Conservation (phyloP, 2,797 vertebrate genomes). For the Parambassis ranga region DNA sequence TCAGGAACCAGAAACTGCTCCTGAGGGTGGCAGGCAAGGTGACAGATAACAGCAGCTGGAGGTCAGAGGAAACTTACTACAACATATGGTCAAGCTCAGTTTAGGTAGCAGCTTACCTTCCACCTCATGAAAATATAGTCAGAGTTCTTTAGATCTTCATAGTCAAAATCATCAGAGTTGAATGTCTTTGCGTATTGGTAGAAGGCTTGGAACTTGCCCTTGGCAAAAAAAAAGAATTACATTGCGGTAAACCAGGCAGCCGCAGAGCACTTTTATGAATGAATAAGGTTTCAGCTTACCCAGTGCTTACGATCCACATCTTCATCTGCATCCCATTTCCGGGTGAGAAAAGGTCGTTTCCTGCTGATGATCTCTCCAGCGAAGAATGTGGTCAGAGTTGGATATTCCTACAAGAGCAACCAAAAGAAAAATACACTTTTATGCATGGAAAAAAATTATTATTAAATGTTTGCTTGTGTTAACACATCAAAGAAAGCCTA, state of each 20-base stretch:
- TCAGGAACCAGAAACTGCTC: conserved; percentile 98
- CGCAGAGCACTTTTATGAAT: background rate
- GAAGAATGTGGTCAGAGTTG: conserved; percentile 97
- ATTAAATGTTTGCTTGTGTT: background rate
- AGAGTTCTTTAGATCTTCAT: conserved; percentile 93
- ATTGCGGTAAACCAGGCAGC: background rate
- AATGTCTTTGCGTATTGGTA: conserved; percentile 98
- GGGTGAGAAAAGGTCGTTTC: conserved; percentile 94
- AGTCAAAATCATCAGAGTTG: conserved; percentile 97
- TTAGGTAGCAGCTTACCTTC: conserved; percentile 84
- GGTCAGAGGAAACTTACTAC: background rate
- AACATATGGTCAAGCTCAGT: background rate
- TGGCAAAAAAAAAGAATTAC: background rate
- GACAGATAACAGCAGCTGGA: background rate
- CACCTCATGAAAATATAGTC: conserved; percentile 99
- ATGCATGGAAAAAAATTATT: background rate
- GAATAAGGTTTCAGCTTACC: conserved; percentile 72
- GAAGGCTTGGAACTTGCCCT: conserved; percentile 98
- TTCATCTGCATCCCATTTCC: conserved; percentile 98
- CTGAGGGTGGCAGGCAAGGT: conserved; percentile 62
- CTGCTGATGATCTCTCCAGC: conserved; percentile 98
- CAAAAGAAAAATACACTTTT: background rate
- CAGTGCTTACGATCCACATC: conserved; percentile 98
- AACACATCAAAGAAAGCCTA: no score
- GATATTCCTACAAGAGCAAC: conserved; percentile 85